Conservation (phyloP, 2,888 invertebrate species). For the Teleogryllus oceanicus region DNA sequence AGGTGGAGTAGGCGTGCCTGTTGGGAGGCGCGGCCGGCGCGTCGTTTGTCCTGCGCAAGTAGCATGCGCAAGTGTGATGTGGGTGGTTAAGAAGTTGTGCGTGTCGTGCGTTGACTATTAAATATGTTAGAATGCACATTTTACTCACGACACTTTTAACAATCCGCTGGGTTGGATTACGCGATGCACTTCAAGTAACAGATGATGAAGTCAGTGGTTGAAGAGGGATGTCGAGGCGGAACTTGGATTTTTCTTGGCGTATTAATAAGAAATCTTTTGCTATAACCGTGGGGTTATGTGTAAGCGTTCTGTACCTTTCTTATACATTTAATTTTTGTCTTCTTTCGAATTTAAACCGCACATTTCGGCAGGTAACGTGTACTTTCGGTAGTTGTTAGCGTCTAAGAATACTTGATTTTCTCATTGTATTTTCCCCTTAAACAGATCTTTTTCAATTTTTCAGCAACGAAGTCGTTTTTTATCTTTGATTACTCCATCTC, state of each 20-base stretch:
- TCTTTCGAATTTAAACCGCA: constrained; percentile 54
- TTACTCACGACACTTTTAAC: too few species aligned
- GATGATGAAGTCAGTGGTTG: constrained; percentile 20
- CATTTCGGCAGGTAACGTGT: constrained; percentile 51
- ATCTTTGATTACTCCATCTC: constrained; percentile 22
- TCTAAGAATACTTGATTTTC: background rate
- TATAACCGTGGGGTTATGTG: constrained; percentile 48
- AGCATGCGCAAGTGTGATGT: background rate
- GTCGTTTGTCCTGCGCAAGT: background rate
- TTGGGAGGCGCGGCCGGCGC: background rate
- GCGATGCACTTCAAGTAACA: background rate
- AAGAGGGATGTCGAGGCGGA: constrained; percentile 24
- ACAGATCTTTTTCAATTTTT: constrained; percentile 23
- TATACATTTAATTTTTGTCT: constrained; percentile 59
- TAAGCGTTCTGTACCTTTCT: constrained; percentile 56
- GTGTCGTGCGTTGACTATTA: background rate
- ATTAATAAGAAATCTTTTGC: constrained; percentile 36
- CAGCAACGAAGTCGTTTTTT: constrained; percentile 29
- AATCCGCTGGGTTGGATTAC: too few species aligned
- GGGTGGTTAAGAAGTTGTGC: background rate
- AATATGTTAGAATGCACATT: too few species aligned
- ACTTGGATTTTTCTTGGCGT: constrained; percentile 36
- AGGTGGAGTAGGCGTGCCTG: too few species aligned
- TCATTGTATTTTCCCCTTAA: constrained; percentile 21
- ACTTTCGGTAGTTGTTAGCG: background rate